Evolutionary conservation across 2,113 vertebrate species (phyloP).

Genomic region (Isichthys henryi): DNA sequence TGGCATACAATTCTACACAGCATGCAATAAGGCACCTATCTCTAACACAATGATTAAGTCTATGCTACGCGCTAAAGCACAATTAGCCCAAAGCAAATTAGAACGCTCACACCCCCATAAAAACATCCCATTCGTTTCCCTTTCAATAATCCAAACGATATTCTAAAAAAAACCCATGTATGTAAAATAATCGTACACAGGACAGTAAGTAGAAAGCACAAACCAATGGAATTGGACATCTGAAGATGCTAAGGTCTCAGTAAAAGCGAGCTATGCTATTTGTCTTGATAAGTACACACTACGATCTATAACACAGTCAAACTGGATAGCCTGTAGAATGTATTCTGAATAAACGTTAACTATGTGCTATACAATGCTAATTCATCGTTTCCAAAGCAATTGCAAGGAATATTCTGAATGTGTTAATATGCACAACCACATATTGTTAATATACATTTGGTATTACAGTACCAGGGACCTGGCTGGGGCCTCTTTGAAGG

Average conservation of each 20-base stretch:
- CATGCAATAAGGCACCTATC: conserved; percentile 75
- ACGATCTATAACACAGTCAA: conserved; percentile 43
- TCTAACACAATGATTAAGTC: conserved; percentile 70
- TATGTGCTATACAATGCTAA: conserved; percentile 53
- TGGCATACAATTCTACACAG: conserved; percentile 67
- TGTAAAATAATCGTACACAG: conserved; percentile 66
- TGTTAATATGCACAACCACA: conserved; percentile 38
- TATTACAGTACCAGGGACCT: conserved; percentile 38
- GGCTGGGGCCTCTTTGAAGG: conserved; percentile 21
- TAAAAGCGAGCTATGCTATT: conserved; percentile 51
- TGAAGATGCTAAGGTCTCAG: conserved; percentile 28
- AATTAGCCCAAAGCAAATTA: conserved; percentile 58
- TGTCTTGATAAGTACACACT: conserved; percentile 53
- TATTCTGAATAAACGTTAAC: conserved; percentile 44
- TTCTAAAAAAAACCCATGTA: conserved; percentile 69
- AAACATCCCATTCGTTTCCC: conserved; percentile 59
- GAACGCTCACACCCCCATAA: conserved; percentile 62
- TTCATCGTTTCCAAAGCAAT: conserved; percentile 47
- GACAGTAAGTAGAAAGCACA: conserved; percentile 59
- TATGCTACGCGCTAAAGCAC: conserved; percentile 67
- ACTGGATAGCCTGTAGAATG: conserved; percentile 45
- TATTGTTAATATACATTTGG: conserved; percentile 44
- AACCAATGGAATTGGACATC: conserved; percentile 46
- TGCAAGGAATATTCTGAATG: conserved; percentile 36
- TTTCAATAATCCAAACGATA: conserved; percentile 63